These are phyloP conservation scores for Novumbra hubbsi DNA, from an alignment of 2,797 vertebrate genomes.

Conservation along the genomic window DNA sequence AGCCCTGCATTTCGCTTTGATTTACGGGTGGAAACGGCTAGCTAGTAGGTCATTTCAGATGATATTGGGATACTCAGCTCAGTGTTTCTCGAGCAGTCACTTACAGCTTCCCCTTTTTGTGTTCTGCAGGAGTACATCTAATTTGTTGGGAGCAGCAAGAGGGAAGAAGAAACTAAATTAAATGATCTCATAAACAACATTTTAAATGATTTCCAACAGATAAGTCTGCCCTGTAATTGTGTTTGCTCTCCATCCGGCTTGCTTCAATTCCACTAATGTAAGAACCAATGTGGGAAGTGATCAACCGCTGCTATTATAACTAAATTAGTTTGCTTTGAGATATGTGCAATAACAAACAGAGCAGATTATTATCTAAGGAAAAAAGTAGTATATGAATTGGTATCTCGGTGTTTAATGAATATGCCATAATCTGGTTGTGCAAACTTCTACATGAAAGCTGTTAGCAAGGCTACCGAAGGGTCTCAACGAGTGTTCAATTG, in stretches of 20 bases:
- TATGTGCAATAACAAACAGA: constrained; percentile 7
- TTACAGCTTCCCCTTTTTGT: not conserved
- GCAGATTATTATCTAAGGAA: not conserved
- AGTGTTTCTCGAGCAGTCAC: not conserved
- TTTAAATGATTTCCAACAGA: constrained; percentile 30
- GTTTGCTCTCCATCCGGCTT: constrained; percentile 40
- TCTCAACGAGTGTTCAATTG: not conserved
- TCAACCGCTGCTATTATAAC: constrained; percentile 18
- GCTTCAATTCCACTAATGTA: constrained; percentile 32
- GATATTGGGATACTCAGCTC: not conserved
- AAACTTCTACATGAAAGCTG: not conserved
- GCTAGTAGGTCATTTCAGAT: constrained; percentile 14
- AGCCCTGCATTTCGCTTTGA: constrained; percentile 16
- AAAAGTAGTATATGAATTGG: not conserved
- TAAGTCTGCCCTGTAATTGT: constrained; percentile 43
- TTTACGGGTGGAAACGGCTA: constrained; percentile 13
- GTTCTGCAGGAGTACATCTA: constrained; percentile 27
- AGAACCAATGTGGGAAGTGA: constrained; percentile 16
- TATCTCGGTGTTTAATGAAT: not conserved
- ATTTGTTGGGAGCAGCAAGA: constrained; percentile 24
- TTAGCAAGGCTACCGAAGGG: not conserved
- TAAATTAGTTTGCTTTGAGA: constrained; percentile 10
- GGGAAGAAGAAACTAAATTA: constrained; percentile 36
- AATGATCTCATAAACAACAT: constrained; percentile 25
- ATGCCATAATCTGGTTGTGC: not conserved